These are phyloP conservation scores for Atherinomorus stipes DNA, from an alignment of 2,113 vertebrate genomes.

Conservation along the genomic window DNA sequence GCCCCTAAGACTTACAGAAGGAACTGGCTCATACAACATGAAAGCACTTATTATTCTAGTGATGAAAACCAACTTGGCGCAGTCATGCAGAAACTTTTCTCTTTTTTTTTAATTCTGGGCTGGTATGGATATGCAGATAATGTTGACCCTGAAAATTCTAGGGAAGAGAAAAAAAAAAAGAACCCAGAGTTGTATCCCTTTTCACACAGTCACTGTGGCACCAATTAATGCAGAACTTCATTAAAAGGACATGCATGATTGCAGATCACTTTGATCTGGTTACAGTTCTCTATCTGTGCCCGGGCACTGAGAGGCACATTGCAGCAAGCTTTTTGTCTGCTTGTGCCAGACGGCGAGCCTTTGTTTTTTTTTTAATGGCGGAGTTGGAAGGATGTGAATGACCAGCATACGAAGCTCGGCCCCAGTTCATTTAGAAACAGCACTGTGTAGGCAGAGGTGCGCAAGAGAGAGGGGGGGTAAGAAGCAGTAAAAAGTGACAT, in stretches of 20 bases:
- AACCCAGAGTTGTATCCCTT: constrained; percentile 33
- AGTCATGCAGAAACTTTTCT: constrained; percentile 18
- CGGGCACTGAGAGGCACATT: constrained; percentile 42
- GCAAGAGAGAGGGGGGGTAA: constrained; percentile 3
- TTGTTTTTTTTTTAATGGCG: constrained; percentile 68
- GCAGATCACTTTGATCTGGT: constrained; percentile 78
- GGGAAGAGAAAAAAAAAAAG: constrained; percentile 1
- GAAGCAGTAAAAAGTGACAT: constrained; percentile 32
- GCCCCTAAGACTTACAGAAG: background rate
- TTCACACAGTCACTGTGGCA: constrained; percentile 37
- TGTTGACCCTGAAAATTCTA: constrained; percentile 7
- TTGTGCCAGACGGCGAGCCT: constrained; percentile 47
- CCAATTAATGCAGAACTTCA: constrained; percentile 80
- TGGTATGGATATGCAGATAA: constrained; percentile 36
- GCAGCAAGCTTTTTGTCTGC: constrained; percentile 56
- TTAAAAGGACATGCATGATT: constrained; percentile 84
- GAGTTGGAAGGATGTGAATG: constrained; percentile 63
- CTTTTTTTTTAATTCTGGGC: background rate
- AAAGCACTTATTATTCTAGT: constrained; percentile 30
- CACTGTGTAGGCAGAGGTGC: constrained; percentile 42
- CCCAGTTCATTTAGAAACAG: constrained; percentile 34
- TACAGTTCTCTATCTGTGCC: constrained; percentile 57
- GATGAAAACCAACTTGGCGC: constrained; percentile 13
- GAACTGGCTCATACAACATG: constrained; percentile 9
- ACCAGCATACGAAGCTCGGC: constrained; percentile 56